Conservation (phyloP, 2,888 invertebrate species). For the Caenorhabditis sp. region DNA sequence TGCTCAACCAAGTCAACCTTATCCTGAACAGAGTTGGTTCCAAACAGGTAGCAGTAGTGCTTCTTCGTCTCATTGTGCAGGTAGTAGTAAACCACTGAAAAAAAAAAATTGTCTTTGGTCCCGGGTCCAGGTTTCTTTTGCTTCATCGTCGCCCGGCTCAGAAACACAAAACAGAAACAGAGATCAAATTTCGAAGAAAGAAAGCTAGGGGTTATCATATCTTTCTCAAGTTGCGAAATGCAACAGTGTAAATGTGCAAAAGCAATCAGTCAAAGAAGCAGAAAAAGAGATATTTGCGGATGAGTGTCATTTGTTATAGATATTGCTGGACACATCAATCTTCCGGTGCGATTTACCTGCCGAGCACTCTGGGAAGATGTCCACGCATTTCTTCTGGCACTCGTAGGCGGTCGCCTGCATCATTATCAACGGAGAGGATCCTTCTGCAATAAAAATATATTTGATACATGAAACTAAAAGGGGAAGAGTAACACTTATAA, state of each 20-base stretch:
- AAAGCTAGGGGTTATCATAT: conserved; percentile 48
- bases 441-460: conserved; percentile 68
- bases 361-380: conserved; percentile 73
- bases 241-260: conserved; percentile 65
- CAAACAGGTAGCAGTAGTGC: conserved; percentile 75
- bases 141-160: conserved; percentile 11
- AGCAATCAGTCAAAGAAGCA: conserved; percentile 63
- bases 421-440: conserved; percentile 71
- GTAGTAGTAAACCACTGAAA: conserved; percentile 77
- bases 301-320: conserved; percentile 64
- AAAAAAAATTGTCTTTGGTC: conserved; percentile 12
- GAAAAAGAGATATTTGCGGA: conserved; percentile 60
- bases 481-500: too few species aligned
- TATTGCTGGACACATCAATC: conserved; percentile 66
- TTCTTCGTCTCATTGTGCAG: conserved; percentile 75
- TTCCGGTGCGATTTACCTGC: conserved; percentile 69
- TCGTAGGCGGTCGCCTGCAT: conserved; percentile 74
- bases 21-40: conserved; percentile 69
- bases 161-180: conserved; percentile 28
- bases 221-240: conserved; percentile 58
- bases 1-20: conserved; percentile 74
- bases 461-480: too few species aligned
- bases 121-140: background rate
- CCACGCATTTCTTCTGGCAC: conserved; percentile 75
- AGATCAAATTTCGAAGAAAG: conserved; percentile 55